Base-by-base conservation (phyloP, 2,888 invertebrate genomes). In the Nemurella pictetii region DNA sequence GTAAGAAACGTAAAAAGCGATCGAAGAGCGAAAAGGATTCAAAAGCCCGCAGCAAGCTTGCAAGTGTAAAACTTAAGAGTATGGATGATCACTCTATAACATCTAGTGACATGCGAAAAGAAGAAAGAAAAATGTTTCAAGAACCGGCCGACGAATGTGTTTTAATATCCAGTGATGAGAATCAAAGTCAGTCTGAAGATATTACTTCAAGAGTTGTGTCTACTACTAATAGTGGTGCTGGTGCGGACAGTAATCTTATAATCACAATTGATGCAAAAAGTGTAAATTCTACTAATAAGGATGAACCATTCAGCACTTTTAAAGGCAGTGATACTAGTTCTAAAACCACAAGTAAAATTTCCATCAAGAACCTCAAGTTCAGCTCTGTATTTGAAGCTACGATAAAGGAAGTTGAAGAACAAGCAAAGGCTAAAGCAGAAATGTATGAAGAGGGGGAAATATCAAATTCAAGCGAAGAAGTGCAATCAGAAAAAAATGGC, bases 281-380 rank as follows among this genome's bases (percentile, higher is more conserved):
- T 26, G 26, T 26, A 15, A 3, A 3, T 20, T 35, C 35, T 4
- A 32, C 80, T 26, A 15, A 26, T n/a, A 80, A 25, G n/a, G 35
- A 26, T 36, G 55, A 55, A 12, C 55, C 9, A 20, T 20, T 36
- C 15, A 25, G 80, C 25, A 1, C 15, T 25, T 25, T 12, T 20
- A 75, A 75, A 25, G 26, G 26, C 7, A 35, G n/a, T 36, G 35
- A 15, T 35, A 30, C 5, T 7, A 35, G 35, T 81, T 55, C 15
- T 55, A 36, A 32, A 26, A 81, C 26, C 25, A 36, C 35, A 32
- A 35, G 90, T 80, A 94, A 94, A 90, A 95, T 95, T 87, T 91
- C 92, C 87, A 95, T 94, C 86, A 94, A 94, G 89, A 93, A 94
- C 89, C 90, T 95, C 20, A 95, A 94, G 88, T 93, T 93, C 86